Conservation (phyloP, 2,113 vertebrate genomes). For the Numenius arquata region DNA sequence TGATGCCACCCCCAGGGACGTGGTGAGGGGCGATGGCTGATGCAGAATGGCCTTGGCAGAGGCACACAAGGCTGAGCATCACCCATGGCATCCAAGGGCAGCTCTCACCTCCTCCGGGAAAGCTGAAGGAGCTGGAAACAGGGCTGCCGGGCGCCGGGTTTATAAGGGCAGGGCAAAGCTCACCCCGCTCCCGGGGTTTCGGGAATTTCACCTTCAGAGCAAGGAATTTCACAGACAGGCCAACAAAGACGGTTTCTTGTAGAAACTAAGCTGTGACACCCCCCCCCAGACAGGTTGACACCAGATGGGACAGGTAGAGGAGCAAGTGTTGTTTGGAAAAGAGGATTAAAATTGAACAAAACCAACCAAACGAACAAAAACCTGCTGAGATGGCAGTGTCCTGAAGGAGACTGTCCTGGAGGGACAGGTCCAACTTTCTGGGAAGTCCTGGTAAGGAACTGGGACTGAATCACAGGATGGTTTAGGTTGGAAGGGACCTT, state of each 20-base stretch:
- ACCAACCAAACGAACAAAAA: too few relatives aligned
- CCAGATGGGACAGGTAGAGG: neutral
- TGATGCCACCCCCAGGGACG: neutral
- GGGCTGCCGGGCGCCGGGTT: neutral
- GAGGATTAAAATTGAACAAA: neutral
- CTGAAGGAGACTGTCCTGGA: rapidly evolving
- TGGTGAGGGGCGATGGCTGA: neutral
- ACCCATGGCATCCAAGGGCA: rapidly evolving
- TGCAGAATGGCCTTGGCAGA: rapidly evolving
- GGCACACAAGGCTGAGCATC: rapidly evolving
- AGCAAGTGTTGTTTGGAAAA: neutral
- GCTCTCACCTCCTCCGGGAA: neutral
- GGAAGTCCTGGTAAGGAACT: neutral
- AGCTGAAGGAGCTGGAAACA: neutral
- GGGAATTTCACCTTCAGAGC: rapidly evolving
- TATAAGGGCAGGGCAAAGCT: neutral
- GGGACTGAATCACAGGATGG: neutral
- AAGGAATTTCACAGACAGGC: too few relatives aligned
- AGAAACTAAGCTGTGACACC: neutral
- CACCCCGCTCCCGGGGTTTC: rapidly evolving
- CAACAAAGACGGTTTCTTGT: rapidly evolving
- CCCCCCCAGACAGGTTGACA: too few relatives aligned
- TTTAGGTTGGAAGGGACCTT: neutral
- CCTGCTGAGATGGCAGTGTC: neutral
- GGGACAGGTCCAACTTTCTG: neutral